A percentile compares a stretch with the other conserved stretches of the same genome.
phyloP scores from a whole-genome alignment of 1,140 invertebrate genomes.

The Lepidurus packardi region DNA sequence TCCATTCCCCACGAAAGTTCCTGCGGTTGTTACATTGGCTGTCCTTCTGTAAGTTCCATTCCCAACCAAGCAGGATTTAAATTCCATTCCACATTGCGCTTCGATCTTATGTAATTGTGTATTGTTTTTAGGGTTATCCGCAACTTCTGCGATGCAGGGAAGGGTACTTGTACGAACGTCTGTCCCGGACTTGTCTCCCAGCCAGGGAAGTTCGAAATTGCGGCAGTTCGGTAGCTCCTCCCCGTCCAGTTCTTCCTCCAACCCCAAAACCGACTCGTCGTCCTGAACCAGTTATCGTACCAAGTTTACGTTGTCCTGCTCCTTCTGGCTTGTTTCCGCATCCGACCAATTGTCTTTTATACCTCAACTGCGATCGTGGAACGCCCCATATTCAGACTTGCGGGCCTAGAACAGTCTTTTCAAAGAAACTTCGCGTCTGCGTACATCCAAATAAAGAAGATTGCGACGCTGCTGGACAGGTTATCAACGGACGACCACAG shows the following conservation, averaged over 20 bases:
- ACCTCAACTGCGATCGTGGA: slow-evolving; percentile 42
- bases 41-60: not conserved
- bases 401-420: slow-evolving; percentile 58
- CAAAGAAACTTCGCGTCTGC: not conserved
- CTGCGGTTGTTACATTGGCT: not conserved
- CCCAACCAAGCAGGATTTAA: not conserved
- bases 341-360: slow-evolving; percentile 38
- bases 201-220: not conserved
- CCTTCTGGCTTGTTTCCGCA: slow-evolving; percentile 36
- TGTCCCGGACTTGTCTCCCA: not conserved
- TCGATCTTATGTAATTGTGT: not conserved
- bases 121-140: not conserved
- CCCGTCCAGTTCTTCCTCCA: not conserved
- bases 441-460: slow-evolving; percentile 3
- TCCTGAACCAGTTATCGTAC: not conserved
- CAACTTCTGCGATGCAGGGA: not conserved
- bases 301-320: slow-evolving; percentile 20
- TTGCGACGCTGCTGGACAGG: not conserved
- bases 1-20: not conserved
- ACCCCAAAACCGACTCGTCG: not conserved
- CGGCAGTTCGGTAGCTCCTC: not conserved
- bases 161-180: not conserved
- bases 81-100: not conserved
- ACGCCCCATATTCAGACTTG: slow-evolving; percentile 46
- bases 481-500: no score